These are phyloP conservation scores for Phengaris arion DNA, from an alignment of 2,888 invertebrate genomes.

Conservation along the genomic window DNA sequence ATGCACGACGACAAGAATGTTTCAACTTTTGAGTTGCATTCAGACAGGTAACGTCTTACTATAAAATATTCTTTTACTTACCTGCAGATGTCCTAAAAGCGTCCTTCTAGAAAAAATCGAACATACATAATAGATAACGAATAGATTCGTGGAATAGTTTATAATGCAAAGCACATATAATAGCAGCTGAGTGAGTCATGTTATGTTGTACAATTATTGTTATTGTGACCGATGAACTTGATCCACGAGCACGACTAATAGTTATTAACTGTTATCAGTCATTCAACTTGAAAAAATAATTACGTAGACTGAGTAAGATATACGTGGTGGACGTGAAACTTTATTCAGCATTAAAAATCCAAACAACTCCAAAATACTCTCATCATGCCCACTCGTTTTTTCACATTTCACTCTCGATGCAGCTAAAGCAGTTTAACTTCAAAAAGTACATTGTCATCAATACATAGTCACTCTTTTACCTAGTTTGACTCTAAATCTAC, in stretches of 20 bases:
- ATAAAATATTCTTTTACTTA: not conserved
- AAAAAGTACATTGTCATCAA: too few relatives aligned
- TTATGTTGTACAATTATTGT: not conserved
- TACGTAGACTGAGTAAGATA: too few relatives aligned
- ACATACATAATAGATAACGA: conserved; percentile 2
- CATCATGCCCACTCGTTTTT: too few relatives aligned
- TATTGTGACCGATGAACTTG: conserved; percentile 1
- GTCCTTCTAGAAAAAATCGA: not conserved
- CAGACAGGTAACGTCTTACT: not conserved
- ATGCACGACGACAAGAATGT: not conserved
- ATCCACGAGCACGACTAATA: not conserved
- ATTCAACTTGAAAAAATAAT: not conserved
- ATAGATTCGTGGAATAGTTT: not conserved
- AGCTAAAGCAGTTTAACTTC: too few relatives aligned
- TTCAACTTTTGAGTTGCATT: not conserved
- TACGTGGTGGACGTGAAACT: too few relatives aligned
- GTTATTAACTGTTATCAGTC: not conserved
- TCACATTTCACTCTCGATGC: too few relatives aligned
- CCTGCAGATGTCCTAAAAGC: not conserved
- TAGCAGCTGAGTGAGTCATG: conserved; percentile 2
- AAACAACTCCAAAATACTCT: too few relatives aligned
- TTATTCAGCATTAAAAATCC: too few relatives aligned
- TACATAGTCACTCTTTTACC: too few relatives aligned
- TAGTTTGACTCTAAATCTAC: too few relatives aligned
- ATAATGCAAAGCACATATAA: not conserved